Conservation (phyloP, 2,113 vertebrate species). For the Myotis lucifugus region DNA sequence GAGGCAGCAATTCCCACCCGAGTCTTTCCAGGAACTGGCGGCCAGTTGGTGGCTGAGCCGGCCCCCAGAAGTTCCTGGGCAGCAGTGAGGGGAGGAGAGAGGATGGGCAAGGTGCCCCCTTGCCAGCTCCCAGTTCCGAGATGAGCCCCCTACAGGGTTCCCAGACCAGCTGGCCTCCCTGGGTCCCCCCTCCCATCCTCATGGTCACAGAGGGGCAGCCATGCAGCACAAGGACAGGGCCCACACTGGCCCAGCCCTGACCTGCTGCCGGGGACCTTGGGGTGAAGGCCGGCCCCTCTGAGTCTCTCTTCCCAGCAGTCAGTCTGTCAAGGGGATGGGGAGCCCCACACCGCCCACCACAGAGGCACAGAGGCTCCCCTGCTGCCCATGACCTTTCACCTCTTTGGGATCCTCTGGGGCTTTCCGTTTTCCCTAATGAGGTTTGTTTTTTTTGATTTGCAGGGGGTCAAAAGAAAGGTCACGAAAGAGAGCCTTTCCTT, state of each 20-base stretch:
- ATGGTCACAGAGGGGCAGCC: not conserved
- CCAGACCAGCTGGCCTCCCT: not conserved
- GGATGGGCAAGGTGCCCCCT: not conserved
- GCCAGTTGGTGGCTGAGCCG: not conserved
- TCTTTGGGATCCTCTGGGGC: too few relatives aligned
- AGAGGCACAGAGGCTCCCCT: fast-evolving
- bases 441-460: too few relatives aligned
- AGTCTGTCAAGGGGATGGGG: not conserved
- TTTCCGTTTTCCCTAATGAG: too few relatives aligned
- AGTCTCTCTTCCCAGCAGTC: too few relatives aligned
- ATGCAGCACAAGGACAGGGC: fast-evolving
- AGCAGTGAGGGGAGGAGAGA: fast-evolving
- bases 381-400: fast-evolving
- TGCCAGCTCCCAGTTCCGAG: not conserved
- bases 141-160: fast-evolving
- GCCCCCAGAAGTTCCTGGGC: not conserved
- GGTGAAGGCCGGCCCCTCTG: fast-evolving
- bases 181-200: too few relatives aligned
- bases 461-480: too few relatives aligned
- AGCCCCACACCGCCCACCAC: fast-evolving
- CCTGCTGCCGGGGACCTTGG: not conserved
- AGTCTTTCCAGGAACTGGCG: conserved; percentile 57
- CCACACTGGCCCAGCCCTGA: fast-evolving
- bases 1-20: not conserved
- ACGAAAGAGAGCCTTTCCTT: too few relatives aligned